Evolutionary conservation across 2,113 vertebrate species (phyloP).

Genomic region (Pelusios castaneus): DNA sequence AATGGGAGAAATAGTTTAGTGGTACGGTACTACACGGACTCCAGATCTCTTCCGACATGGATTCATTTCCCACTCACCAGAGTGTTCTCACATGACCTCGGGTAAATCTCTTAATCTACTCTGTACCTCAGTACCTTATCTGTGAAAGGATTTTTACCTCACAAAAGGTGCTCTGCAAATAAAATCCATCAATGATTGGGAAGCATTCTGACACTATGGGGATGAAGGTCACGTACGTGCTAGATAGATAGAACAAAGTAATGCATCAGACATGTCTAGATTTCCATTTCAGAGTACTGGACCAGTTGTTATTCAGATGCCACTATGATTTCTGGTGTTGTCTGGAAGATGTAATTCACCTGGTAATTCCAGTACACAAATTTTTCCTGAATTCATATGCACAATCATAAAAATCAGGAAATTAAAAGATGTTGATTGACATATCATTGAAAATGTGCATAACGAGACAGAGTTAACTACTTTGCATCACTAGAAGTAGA

Average conservation of each 20-base stretch:
- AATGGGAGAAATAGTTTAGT: not conserved
- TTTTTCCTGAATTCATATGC: fast-evolving
- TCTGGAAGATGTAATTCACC: not conserved
- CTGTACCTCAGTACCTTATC: not conserved
- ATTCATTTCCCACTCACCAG: not conserved
- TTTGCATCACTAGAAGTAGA: not conserved
- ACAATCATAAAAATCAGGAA: not conserved
- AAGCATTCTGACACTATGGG: not conserved
- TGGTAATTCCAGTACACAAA: not conserved
- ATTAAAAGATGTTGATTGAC: not conserved
- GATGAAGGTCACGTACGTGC: not conserved
- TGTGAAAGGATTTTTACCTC: not conserved
- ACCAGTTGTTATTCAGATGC: not conserved
- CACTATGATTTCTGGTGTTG: not conserved
- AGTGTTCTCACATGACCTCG: not conserved
- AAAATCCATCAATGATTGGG: not conserved
- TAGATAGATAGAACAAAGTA: not conserved
- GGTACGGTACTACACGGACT: not conserved
- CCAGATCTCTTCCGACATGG: not conserved
- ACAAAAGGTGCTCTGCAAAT: not conserved
- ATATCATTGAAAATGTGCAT: not conserved
- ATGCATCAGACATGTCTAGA: not conserved
- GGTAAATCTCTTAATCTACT: not conserved
- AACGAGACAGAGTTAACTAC: not conserved
- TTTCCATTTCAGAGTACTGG: not conserved